Base-by-base conservation (phyloP, 2,113 vertebrate species). In the Rhabdomys dilectus region DNA sequence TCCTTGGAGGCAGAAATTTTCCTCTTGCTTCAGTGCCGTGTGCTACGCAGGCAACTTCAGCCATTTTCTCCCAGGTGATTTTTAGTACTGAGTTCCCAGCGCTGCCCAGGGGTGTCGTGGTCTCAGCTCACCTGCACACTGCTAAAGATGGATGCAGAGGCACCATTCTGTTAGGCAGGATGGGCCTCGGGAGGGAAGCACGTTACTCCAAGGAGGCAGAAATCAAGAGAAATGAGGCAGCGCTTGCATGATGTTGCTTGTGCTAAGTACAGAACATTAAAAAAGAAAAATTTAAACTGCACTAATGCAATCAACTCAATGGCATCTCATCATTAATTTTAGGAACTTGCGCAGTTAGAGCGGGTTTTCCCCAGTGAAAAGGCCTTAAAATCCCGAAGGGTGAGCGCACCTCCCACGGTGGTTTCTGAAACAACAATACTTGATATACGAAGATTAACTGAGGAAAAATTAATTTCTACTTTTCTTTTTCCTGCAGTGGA, bases 1-100 rank as follows among this genome's bases (percentile, higher is more conserved):
- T 97, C 96, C 87, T 87, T 36, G 31, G 95, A 96, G 91, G 94
- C 77, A 90, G 96, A 96, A 70, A 97, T 94, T 84, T 97, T 82
- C 76, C 82, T 85, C 95, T 82, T 96, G 94, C 93, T 93, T 96
- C 95, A 77, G 45, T 95, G 96, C 87, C 7, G 78, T 10, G 16
- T 75, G 84, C 72, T 88, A 96, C 0, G 45, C 91, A 45, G 70
- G 93, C 84, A 94, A 88, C 96, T 95, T 90, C 93, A 96, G 96
- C 76, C 89, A 96, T 96, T 97, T 86, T 93, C 91, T 96, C 91
- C 91, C 93, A 93, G 82, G 91, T 80, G 77, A 91, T 97, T 96
- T 96, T 95, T 70, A n/a, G 73, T 31, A 60, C 0, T 36, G 13
- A 77, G 70, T 91, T 91, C 78, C 92, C 73, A 72, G 84, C 11